A percentile compares a stretch with the other conserved stretches of the same genome.
phyloP scores from a whole-genome alignment of 1,140 invertebrate species.

The Drosophila gunungcola region DNA sequence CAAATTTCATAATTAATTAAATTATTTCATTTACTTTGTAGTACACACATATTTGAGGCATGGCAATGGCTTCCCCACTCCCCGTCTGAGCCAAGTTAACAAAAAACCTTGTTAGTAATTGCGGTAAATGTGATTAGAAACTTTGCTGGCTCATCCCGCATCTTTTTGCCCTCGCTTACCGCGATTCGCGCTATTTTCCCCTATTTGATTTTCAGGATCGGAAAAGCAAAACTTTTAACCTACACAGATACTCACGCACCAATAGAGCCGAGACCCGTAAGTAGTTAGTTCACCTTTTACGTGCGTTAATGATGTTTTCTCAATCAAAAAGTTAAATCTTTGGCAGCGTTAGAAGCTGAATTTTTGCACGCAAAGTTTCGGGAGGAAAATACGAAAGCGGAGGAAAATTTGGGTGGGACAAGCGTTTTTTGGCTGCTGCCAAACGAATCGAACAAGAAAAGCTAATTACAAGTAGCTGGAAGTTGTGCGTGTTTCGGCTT shows the following conservation, averaged over 20 bases:
- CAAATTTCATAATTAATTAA: conserved; percentile 79
- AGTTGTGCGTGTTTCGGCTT: conserved; percentile 76
- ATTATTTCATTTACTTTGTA: conserved; percentile 79
- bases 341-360: conserved; percentile 62
- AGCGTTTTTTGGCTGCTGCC: conserved; percentile 67
- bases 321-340: conserved; percentile 83
- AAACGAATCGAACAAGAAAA: conserved; percentile 79
- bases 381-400: conserved; percentile 6
- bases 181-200: conserved; percentile 62
- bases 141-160: conserved; percentile 52
- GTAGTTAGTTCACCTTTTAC: conserved; percentile 78
- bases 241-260: conserved; percentile 43
- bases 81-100: conserved; percentile 50
- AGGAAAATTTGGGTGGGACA: conserved; percentile 31
- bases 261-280: conserved; percentile 50
- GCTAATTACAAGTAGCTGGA: conserved; percentile 81
- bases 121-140: conserved; percentile 82
- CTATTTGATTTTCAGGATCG: conserved; percentile 80
- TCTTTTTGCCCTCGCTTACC: conserved; percentile 24
- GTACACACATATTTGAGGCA: conserved; percentile 40
- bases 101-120: conserved; percentile 83
- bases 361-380: conserved; percentile 68
- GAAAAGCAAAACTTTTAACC: conserved; percentile 77
- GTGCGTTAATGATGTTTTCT: conserved; percentile 83
- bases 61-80: background rate